phyloP scores from a whole-genome alignment of 1,140 invertebrate species.

The Condylostylus longicornis region DNA sequence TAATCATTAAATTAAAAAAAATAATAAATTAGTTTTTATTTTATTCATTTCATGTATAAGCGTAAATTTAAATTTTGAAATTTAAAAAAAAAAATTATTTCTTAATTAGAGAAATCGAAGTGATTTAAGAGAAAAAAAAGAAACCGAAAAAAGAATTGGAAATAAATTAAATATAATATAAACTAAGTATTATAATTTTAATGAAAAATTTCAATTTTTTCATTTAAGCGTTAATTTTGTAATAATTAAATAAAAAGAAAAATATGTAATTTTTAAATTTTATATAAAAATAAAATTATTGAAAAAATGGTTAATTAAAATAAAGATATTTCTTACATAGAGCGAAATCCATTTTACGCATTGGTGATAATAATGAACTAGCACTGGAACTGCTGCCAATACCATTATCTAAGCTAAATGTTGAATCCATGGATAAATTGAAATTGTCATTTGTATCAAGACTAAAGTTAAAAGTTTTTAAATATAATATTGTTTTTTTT shows the following conservation, averaged over 20 bases:
- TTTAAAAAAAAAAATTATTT: no score
- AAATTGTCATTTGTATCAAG: conserved; percentile 24
- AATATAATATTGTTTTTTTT: no score
- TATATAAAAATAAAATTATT: conserved; percentile 1
- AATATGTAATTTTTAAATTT: conserved; percentile 2
- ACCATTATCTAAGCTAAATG: conserved; percentile 20
- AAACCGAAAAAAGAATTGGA: no score
- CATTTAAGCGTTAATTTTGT: no score
- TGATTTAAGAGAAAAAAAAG: no score
- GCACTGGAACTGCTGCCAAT: conserved; percentile 10
- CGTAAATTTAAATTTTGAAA: no score
- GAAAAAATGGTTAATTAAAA: neutral
- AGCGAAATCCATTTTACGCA: conserved; percentile 49
- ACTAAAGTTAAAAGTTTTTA: conserved; percentile 7
- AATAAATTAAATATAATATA: conserved; percentile 7
- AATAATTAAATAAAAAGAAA: neutral
- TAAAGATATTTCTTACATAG: conserved; percentile 60
- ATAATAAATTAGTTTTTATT: no score
- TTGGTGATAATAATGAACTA: conserved; percentile 24
- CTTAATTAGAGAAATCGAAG: no score
- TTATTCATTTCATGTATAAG: no score
- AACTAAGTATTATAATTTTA: neutral
- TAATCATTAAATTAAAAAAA: no score
- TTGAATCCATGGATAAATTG: conserved; percentile 29
- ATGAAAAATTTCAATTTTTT: no score